Conservation (phyloP, 2,888 invertebrate species). For the Athalia circularis region DNA sequence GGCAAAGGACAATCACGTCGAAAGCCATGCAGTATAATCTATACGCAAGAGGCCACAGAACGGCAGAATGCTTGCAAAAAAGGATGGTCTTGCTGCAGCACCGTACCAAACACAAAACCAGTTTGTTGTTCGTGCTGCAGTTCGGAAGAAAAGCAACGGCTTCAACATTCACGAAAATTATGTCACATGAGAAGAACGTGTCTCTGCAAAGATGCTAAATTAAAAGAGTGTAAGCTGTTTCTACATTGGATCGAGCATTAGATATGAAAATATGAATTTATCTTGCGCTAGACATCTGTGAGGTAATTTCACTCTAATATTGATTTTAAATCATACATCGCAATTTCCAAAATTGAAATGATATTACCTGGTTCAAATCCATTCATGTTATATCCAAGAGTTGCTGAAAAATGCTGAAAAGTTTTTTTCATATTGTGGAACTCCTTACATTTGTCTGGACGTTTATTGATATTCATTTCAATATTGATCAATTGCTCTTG, state of each 20-base stretch:
- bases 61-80: conserved; percentile 20
- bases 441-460: conserved; percentile 17
- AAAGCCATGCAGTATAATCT: conserved; percentile 18
- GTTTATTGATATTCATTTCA: conserved; percentile 20
- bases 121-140: conserved; percentile 24
- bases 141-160: conserved; percentile 29
- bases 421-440: not conserved
- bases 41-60: conserved; percentile 25
- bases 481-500: not conserved
- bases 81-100: conserved; percentile 11
- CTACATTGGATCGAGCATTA: conserved; percentile 24
- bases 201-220: conserved; percentile 33
- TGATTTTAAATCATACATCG: not conserved
- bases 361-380: not conserved
- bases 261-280: conserved; percentile 34
- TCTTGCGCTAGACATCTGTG: conserved; percentile 35
- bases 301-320: conserved; percentile 24
- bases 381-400: not conserved
- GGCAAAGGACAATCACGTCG: conserved; percentile 13
- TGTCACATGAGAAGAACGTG: conserved; percentile 28
- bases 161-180: conserved; percentile 15
- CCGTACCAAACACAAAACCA: conserved; percentile 2
- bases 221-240: conserved; percentile 40
- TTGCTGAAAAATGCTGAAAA: not conserved
- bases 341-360: conserved; percentile 14